These are phyloP conservation scores for Egretta garzetta DNA, from an alignment of 2,113 vertebrate species.

Conservation along the genomic window DNA sequence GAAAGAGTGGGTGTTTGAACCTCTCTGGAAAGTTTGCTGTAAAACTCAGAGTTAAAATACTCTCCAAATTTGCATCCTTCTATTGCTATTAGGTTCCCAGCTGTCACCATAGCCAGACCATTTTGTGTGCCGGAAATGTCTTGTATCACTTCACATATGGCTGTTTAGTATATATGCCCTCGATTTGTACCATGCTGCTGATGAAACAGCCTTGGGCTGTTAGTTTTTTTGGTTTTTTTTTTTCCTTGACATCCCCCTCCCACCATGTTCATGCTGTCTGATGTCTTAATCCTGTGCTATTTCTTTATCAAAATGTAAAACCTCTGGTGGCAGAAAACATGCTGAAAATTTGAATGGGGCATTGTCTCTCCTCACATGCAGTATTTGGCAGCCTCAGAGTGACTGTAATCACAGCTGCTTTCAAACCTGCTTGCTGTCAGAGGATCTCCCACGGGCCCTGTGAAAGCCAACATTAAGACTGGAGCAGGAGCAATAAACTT, in stretches of 20 bases:
- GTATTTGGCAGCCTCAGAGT: not conserved
- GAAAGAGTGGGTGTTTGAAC: not conserved
- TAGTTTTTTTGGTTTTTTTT: not conserved
- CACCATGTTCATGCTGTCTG: not conserved
- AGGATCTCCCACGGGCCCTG: not conserved
- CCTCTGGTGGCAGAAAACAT: not conserved
- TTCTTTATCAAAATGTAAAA: constrained; percentile 2
- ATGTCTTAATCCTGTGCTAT: not conserved
- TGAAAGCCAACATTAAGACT: constrained; percentile 12
- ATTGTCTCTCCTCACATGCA: not conserved
- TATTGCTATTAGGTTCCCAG: not conserved
- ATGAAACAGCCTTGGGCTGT: not conserved
- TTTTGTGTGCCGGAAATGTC: not conserved
- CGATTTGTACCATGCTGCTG: not conserved
- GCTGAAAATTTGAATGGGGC: not conserved
- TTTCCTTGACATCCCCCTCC: not conserved
- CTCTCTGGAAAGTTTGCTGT: not conserved
- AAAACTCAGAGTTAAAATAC: not conserved
- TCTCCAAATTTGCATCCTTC: not conserved
- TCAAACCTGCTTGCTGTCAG: constrained; percentile 10
- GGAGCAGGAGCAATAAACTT: constrained; percentile 29
- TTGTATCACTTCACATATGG: not conserved
- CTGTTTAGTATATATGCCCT: not conserved
- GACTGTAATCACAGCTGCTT: constrained; percentile 32
- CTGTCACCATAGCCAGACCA: not conserved